These are phyloP conservation scores for Amblyopsis rosae DNA, from an alignment of 2,113 vertebrate genomes.

Conservation along the genomic window DNA sequence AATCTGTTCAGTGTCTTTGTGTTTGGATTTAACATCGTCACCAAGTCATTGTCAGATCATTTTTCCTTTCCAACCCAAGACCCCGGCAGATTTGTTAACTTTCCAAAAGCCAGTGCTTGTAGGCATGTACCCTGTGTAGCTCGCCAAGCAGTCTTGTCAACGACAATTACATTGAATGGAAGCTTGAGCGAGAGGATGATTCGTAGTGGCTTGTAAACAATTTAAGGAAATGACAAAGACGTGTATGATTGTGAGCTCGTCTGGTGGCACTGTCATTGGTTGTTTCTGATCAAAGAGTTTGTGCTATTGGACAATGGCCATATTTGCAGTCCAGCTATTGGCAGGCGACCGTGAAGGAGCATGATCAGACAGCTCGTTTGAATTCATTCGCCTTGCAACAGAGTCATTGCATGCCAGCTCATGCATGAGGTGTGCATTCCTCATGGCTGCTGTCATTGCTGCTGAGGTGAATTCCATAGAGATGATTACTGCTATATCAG, in stretches of 20 bases:
- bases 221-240: constrained; percentile 51
- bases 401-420: constrained; percentile 43
- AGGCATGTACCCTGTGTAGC: constrained; percentile 40
- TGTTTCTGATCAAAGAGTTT: constrained; percentile 54
- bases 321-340: constrained; percentile 40
- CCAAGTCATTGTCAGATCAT: constrained; percentile 60
- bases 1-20: constrained; percentile 56
- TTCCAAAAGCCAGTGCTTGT: constrained; percentile 50
- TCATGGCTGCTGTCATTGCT: constrained; percentile 52
- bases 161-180: constrained; percentile 56
- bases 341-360: constrained; percentile 43
- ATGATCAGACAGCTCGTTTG: constrained; percentile 56
- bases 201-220: constrained; percentile 61
- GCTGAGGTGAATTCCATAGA: constrained; percentile 36
- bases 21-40: constrained; percentile 37
- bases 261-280: constrained; percentile 31
- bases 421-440: constrained; percentile 60
- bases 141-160: constrained; percentile 54
- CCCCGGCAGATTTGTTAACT: constrained; percentile 26
- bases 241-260: constrained; percentile 21
- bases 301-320: constrained; percentile 45
- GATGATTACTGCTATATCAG: constrained; percentile 46
- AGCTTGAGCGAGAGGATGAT: constrained; percentile 40
- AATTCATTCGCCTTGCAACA: constrained; percentile 40
- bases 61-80: constrained; percentile 48